These are phyloP conservation scores for Eucera pruinosa DNA, from an alignment of 2,888 invertebrate species.

Conservation along the genomic window DNA sequence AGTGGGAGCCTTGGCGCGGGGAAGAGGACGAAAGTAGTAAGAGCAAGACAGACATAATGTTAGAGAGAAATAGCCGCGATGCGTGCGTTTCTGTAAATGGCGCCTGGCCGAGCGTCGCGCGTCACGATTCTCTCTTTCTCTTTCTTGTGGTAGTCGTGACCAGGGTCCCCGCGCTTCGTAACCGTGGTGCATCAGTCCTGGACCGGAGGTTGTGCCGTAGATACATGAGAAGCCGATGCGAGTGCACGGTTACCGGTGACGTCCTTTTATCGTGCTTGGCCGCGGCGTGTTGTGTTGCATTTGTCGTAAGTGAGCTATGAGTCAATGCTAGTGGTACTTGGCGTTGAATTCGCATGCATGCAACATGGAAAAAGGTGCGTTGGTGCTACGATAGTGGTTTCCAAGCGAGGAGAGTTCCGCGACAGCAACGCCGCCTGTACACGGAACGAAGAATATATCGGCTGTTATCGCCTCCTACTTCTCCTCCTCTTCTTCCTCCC, in stretches of 20 bases:
- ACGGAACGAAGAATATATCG: slow-evolving; percentile 63
- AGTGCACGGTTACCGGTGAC: slow-evolving; percentile 48
- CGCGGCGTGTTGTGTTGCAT: slow-evolving; percentile 47
- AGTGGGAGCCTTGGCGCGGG: slow-evolving; percentile 15
- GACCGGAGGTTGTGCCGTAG: slow-evolving; percentile 53
- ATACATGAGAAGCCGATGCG: slow-evolving; percentile 36
- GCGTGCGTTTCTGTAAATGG: slow-evolving; percentile 78
- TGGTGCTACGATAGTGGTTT: slow-evolving; percentile 74
- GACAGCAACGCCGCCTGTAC: slow-evolving; percentile 66
- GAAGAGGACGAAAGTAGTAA: slow-evolving; percentile 15
- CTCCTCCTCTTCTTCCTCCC: slow-evolving; percentile 30
- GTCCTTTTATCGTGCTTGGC: slow-evolving; percentile 4
- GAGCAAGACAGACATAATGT: slow-evolving; percentile 16
- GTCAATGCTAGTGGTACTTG: slow-evolving; percentile 65
- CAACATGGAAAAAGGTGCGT: slow-evolving; percentile 74
- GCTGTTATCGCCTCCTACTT: slow-evolving; percentile 60
- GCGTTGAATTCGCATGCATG: slow-evolving; percentile 60
- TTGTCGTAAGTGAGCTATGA: slow-evolving; percentile 56
- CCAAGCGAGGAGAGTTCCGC: slow-evolving; percentile 64
- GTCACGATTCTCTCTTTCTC: slow-evolving; percentile 68
- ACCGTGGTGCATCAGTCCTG: slow-evolving; percentile 60
- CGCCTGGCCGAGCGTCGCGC: slow-evolving; percentile 76
- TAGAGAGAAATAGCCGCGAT: slow-evolving; percentile 60
- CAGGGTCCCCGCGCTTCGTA: slow-evolving; percentile 48
- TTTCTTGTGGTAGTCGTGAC: slow-evolving; percentile 51